A percentile compares a stretch with the other conserved stretches of the same genome.
phyloP scores from a whole-genome alignment of 2,797 vertebrate species.

The Pyrocephalus nanus region DNA sequence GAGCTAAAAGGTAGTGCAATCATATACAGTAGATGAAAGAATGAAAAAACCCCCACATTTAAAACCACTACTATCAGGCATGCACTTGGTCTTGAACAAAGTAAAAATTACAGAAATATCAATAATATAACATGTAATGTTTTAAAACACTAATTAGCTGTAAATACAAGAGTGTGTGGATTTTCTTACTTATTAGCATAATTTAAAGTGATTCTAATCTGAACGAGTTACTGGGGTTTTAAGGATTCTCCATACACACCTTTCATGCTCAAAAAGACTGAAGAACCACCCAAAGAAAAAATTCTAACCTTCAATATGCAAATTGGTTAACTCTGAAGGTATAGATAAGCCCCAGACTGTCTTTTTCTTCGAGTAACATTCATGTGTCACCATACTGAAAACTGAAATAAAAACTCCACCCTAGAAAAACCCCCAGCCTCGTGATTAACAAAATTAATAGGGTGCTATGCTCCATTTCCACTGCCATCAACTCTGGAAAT shows the following conservation, averaged over 20 bases:
- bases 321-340: not conserved
- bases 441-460: not conserved
- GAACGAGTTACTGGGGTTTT: not conserved
- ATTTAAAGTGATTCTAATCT: not conserved
- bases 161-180: not conserved
- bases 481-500: not conserved
- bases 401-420: not conserved
- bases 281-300: not conserved
- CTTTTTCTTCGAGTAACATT: not conserved
- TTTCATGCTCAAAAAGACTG: not conserved
- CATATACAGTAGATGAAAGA: not conserved
- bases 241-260: not conserved
- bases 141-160: not conserved
- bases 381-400: not conserved
- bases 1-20: not conserved
- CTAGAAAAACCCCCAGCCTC: not conserved
- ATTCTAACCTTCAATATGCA: not conserved
- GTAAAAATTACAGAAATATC: not conserved
- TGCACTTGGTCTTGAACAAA: not conserved
- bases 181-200: not conserved
- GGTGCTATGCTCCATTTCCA: not conserved
- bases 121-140: not conserved
- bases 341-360: not conserved
- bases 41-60: not conserved
- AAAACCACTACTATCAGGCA: not conserved